Conservation (phyloP, 2,113 vertebrate genomes). For the Galemys pyrenaicus region DNA sequence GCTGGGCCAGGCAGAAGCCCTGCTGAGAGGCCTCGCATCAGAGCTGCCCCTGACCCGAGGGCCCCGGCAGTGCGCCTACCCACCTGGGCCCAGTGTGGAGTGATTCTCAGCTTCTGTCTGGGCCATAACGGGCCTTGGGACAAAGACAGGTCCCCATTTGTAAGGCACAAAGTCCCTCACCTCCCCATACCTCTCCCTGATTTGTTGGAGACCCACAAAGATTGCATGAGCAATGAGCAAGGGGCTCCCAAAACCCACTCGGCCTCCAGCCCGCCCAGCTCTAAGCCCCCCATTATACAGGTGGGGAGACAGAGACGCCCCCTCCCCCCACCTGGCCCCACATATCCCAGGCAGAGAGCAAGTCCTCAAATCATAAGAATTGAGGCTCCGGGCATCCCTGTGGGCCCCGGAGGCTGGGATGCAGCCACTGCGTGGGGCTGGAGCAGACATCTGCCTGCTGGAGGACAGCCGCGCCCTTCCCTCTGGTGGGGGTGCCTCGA, state of each 20-base stretch:
- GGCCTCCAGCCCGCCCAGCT: neutral
- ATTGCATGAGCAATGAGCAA: neutral
- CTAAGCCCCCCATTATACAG: neutral
- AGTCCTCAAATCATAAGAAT: neutral
- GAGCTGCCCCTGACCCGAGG: neutral
- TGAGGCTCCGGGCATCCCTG: neutral
- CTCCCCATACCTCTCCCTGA: neutral
- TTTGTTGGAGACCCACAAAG: neutral
- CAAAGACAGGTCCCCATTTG: neutral
- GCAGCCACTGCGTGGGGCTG: neutral
- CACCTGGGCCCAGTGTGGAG: neutral
- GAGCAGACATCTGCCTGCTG: neutral
- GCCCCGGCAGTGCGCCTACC: neutral
- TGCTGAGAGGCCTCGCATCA: constrained; percentile 41
- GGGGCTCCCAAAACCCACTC: neutral
- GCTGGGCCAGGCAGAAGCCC: constrained; percentile 85
- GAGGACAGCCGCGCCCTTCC: too few species aligned
- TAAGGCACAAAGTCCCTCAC: neutral
- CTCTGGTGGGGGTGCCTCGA: neutral
- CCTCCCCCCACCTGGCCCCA: neutral
- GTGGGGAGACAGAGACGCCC: neutral
- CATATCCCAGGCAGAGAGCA: too few species aligned
- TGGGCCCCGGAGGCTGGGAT: neutral
- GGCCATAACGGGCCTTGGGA: neutral
- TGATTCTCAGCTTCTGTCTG: neutral